Base-by-base conservation (phyloP, 2,113 vertebrate genomes). In the Oryzias woworae region DNA sequence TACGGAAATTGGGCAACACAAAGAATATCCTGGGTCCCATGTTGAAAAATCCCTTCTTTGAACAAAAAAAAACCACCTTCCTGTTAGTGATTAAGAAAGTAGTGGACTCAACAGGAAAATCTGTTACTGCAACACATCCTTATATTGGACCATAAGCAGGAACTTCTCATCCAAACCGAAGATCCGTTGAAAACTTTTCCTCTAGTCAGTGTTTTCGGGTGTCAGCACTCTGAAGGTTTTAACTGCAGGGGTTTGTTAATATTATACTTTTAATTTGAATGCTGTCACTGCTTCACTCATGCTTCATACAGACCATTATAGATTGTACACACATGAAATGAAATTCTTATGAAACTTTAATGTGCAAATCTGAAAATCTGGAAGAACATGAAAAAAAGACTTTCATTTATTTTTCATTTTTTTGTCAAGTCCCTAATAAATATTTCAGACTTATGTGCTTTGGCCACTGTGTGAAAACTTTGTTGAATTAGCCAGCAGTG, bases 321-420 rank as follows among this genome's bases (percentile, higher is more conserved):
- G 82, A 83, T 73, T 83, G 76, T 79, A 59, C 79, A 78, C 82
- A 85, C 85, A 88, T 90, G 64, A 88, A 91, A 82, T 82, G 44
- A 90, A 85, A 66, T 83, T 77, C 78, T 90, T 88, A 92, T 93
- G 77, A 80, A 91, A 90, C 79, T 91, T 92, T 91, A 75, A 92
- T 91, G 87, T 90, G 81, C 87, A 83, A 82, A 89, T 91, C 86
- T 82, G 80, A 89, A 87, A 90, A 93, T 87, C 88, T 93, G 91
- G 91, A 92, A 88, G 84, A 72, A 76, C 85, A 91, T 92, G 83
- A 92, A 89, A 92, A 28, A 92, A 88, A 74, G 75, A 48, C 71
- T 84, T 77, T 91, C 88, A 92, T 92, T 88, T 81, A 92, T 93
- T 91, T 92, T 91, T 92, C 80, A 92, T 92, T 85, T 92, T 91